Percentiles rank a stretch among this genome's conserved stretches.
Evolutionary conservation across 2,113 vertebrate genomes (phyloP).

Genomic region (Eubucco bourcierii): DNA sequence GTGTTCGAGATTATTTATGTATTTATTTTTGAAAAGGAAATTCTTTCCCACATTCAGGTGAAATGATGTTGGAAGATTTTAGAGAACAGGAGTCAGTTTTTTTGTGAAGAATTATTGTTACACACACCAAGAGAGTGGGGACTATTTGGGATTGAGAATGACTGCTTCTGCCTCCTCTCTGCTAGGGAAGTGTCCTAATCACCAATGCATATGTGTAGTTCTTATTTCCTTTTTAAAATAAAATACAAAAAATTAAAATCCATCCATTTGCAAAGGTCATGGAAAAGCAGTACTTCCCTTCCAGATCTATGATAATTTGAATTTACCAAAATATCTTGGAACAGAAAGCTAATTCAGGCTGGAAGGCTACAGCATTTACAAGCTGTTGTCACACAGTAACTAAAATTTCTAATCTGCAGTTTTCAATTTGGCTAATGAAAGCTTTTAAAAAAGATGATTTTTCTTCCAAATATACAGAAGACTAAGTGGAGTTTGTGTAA

Average conservation of each 20-base stretch:
- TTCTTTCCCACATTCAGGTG: not conserved
- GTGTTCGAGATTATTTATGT: not conserved
- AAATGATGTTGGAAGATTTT: not conserved
- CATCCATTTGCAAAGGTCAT: not conserved
- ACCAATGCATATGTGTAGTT: not conserved
- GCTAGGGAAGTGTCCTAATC: not conserved
- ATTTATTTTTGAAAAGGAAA: not conserved
- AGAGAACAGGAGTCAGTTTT: not conserved
- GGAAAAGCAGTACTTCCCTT: not conserved
- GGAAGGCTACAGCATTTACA: not conserved
- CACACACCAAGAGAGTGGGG: not conserved
- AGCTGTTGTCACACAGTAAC: not conserved
- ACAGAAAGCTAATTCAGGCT: not conserved
- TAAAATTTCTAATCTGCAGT: not conserved
- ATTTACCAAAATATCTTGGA: not conserved
- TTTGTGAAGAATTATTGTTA: not conserved
- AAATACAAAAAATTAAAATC: not conserved
- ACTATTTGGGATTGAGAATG: not conserved
- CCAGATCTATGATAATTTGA: not conserved
- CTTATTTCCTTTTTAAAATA: not conserved
- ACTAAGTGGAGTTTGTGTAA: not conserved
- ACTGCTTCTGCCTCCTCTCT: not conserved
- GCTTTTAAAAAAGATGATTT: constrained; percentile 6
- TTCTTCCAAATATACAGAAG: not conserved
- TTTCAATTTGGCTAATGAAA: constrained; percentile 13